A percentile compares a stretch with the other conserved stretches of the same genome.
Evolutionary conservation across 2,113 vertebrate species (phyloP).

Genomic region (Leucoraja erinaceus): DNA sequence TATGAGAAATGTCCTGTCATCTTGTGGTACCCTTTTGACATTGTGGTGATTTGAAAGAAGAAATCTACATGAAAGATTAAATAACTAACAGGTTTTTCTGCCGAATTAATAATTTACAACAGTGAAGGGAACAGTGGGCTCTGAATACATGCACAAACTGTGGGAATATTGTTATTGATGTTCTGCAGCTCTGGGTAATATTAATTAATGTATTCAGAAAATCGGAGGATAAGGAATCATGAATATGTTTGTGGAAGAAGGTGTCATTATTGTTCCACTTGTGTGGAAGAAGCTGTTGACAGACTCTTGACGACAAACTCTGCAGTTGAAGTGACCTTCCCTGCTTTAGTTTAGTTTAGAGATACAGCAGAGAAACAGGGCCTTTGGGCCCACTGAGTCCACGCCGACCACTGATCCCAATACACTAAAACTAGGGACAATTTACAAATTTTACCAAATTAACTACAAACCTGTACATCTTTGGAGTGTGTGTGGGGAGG

Average conservation of each 20-base stretch:
- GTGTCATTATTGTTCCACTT: slow-evolving; percentile 22
- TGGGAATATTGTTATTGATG: slow-evolving; percentile 20
- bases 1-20: slow-evolving; percentile 35
- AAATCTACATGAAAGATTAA: slow-evolving; percentile 32
- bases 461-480: too few species aligned
- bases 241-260: not conserved
- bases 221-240: slow-evolving; percentile 12
- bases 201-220: slow-evolving; percentile 16
- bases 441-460: too few species aligned
- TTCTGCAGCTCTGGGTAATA: slow-evolving; percentile 1
- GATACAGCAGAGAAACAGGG: too few species aligned
- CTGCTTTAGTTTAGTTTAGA: not conserved
- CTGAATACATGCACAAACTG: not conserved
- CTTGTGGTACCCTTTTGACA: slow-evolving; percentile 35
- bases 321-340: not conserved
- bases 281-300: not conserved
- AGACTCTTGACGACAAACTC: not conserved
- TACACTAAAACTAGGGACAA: too few species aligned
- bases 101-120: slow-evolving; percentile 30
- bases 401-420: too few species aligned
- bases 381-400: too few species aligned
- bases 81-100: slow-evolving; percentile 28
- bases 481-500: too few species aligned
- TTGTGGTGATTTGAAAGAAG: slow-evolving; percentile 30
- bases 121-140: not conserved